Conservation (phyloP, 2,113 vertebrate species). For the Entomyzon cyanotis region DNA sequence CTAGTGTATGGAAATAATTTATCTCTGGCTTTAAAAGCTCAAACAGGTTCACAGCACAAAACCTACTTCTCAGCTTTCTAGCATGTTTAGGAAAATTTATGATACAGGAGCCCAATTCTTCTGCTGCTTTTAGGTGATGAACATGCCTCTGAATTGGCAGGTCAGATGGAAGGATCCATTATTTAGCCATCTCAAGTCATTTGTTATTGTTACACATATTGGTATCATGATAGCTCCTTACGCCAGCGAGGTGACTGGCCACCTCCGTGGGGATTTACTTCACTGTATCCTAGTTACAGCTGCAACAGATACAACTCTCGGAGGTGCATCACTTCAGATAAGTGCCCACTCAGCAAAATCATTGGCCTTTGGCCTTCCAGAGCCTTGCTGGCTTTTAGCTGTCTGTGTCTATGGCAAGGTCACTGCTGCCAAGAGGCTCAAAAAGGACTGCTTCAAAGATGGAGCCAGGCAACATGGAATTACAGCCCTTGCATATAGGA, state of each 20-base stretch:
- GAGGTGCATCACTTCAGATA: slow-evolving; percentile 4
- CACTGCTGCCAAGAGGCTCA: not conserved
- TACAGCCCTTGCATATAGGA: not conserved
- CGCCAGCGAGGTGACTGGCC: slow-evolving; percentile 45
- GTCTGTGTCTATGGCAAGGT: not conserved
- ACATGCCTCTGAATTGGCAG: slow-evolving; percentile 20
- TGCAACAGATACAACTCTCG: not conserved
- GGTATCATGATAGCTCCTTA: slow-evolving; percentile 62
- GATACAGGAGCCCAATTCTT: slow-evolving; percentile 39
- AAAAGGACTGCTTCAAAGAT: not conserved
- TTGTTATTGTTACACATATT: slow-evolving; percentile 69
- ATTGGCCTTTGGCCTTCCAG: not conserved
- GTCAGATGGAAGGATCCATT: slow-evolving; percentile 57
- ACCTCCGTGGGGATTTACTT: slow-evolving; percentile 73
- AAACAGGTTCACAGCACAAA: slow-evolving; percentile 61
- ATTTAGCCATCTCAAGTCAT: slow-evolving; percentile 68
- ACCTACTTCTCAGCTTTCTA: slow-evolving; percentile 61
- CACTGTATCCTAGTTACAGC: slow-evolving; percentile 50
- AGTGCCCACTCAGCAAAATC: not conserved
- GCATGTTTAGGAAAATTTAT: slow-evolving; percentile 67
- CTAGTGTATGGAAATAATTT: slow-evolving; percentile 66
- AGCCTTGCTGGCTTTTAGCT: not conserved
- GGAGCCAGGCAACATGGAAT: not conserved
- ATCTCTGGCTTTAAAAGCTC: slow-evolving; percentile 73
- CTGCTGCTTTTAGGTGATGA: slow-evolving; percentile 51